Evolutionary conservation across 1,140 invertebrate genomes (phyloP).

Genomic region (Oscheius sp.): DNA sequence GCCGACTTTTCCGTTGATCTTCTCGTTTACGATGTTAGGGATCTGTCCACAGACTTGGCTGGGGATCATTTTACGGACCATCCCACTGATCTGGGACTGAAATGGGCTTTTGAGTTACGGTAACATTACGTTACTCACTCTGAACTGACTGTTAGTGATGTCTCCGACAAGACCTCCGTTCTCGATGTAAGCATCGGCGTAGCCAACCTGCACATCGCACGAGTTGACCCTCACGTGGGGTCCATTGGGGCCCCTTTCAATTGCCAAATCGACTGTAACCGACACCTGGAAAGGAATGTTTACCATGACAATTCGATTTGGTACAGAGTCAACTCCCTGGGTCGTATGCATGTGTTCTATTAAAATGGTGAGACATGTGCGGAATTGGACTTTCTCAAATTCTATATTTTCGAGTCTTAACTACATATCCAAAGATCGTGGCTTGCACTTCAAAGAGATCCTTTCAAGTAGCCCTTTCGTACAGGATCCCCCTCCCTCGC

Average conservation of each 20-base stretch:
- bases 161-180: conserved; percentile 59
- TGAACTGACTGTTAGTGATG: conserved; percentile 58
- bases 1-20: conserved; percentile 54
- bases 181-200: conserved; percentile 59
- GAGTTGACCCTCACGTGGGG: conserved; percentile 44
- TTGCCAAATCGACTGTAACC: conserved; percentile 47
- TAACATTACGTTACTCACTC: conserved; percentile 31
- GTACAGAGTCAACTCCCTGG: too few relatives aligned
- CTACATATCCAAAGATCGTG: too few relatives aligned
- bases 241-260: conserved; percentile 48
- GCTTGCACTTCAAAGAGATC: too few relatives aligned
- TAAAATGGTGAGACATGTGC: too few relatives aligned
- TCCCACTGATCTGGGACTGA: conserved; percentile 46
- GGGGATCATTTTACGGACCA: conserved; percentile 53
- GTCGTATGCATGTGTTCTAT: too few relatives aligned
- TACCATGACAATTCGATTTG: too few relatives aligned
- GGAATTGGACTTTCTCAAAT: too few relatives aligned
- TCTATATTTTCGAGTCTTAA: too few relatives aligned
- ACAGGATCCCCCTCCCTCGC: too few relatives aligned
- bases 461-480: too few relatives aligned
- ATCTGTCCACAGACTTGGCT: conserved; percentile 48
- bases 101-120: neutral
- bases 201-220: conserved; percentile 49
- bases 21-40: conserved; percentile 49
- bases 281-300: conserved; percentile 41